These are phyloP conservation scores for Paramormyrops kingsleyae DNA, from an alignment of 2,113 vertebrate species.

Conservation along the genomic window DNA sequence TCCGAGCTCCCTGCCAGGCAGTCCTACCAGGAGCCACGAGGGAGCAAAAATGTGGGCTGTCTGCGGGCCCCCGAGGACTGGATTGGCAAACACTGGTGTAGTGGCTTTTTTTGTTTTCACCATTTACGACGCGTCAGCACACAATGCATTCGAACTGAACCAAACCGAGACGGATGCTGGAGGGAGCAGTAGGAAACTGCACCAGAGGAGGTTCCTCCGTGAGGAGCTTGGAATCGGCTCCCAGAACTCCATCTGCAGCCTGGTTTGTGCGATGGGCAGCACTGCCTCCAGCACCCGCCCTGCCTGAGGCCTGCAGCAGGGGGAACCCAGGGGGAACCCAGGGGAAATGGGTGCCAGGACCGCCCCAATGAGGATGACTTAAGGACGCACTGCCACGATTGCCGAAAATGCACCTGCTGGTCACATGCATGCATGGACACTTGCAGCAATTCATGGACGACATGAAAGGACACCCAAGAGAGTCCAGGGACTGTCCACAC, in stretches of 20 bases:
- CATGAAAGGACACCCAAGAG: neutral
- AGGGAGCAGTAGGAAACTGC: neutral
- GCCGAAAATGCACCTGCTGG: neutral
- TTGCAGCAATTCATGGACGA: neutral
- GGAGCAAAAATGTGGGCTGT: neutral
- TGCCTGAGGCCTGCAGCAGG: neutral
- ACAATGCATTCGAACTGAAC: neutral
- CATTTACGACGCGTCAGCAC: neutral
- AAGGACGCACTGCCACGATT: neutral
- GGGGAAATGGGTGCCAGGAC: neutral
- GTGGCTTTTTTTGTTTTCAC: neutral
- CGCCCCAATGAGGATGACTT: neutral
- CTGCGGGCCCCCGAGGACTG: neutral
- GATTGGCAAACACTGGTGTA: neutral
- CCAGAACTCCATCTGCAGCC: neutral
- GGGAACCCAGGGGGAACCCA: neutral
- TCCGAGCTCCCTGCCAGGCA: neutral
- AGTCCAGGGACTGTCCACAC: neutral
- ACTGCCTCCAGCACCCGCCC: neutral
- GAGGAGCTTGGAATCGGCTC: neutral
- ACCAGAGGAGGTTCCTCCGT: neutral
- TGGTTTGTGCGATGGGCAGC: neutral
- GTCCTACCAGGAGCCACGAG: neutral
- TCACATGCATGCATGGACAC: neutral
- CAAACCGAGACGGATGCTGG: neutral